Conservation (phyloP, 2,797 vertebrate species). For the Pterois miles region DNA sequence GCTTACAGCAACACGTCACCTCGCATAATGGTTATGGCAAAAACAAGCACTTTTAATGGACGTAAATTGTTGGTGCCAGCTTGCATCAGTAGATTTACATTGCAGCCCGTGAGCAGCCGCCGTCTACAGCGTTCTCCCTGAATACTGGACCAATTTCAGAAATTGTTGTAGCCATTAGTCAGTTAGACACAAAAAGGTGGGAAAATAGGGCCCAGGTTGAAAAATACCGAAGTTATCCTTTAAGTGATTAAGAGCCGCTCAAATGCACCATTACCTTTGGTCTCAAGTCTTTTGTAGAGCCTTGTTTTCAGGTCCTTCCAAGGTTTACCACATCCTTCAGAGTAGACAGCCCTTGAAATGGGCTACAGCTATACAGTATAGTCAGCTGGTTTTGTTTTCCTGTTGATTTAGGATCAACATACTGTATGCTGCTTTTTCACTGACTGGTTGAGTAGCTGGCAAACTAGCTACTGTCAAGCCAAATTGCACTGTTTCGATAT, state of each 20-base stretch:
- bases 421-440: not conserved
- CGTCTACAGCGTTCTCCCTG: not conserved
- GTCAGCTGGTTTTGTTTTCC: not conserved
- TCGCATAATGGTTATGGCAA: not conserved
- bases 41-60: not conserved
- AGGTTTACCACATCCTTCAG: not conserved
- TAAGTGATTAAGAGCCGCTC: not conserved
- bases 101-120: not conserved
- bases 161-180: not conserved
- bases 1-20: not conserved
- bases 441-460: not conserved
- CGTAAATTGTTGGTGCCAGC: not conserved
- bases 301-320: not conserved
- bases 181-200: not conserved
- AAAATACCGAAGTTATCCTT: not conserved
- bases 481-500: constrained; percentile 26
- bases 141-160: not conserved
- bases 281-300: not conserved
- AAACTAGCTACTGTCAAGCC: constrained; percentile 7
- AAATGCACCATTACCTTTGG: not conserved
- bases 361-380: not conserved
- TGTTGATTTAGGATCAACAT: not conserved
- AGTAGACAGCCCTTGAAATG: not conserved
- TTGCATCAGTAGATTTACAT: not conserved
- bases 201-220: not conserved